Evolutionary conservation across 2,113 vertebrate species (phyloP), one percentile per base, ranked within the genome.

Genomic region (Eubucco bourcierii): DNA sequence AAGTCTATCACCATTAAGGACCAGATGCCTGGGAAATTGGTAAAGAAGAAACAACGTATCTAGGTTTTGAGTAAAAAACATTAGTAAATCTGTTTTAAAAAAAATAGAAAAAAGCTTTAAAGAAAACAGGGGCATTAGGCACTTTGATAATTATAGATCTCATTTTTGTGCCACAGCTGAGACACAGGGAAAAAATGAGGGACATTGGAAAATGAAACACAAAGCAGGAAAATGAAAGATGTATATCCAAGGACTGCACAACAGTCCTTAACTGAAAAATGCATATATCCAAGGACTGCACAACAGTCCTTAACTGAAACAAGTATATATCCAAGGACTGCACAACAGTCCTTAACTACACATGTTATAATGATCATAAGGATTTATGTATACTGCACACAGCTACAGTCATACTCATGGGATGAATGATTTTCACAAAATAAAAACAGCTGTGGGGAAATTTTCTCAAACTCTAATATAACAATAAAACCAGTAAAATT

Each of bases 391-490:
- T 88, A 95, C 93, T 94, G 96, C 96, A 96, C 93, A 96, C 65
- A 90, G 90, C 95, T 94, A 78, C 73, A 96, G 94, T 94, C 94
- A 83, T 86, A 93, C 97, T 97, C 96, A 77, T 90, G 97, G 96
- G 97, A 97, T 97, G 95, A 97, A 96, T 97, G 96, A 96, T 97
- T 97, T 96, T 94, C 82, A 94, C 37, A 89, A 96, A 98, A 97
- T 96, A 97, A 97, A 97, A 97, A 97, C 96, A 98, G 96, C 97
- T 98, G 97, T 97, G 96, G 97, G 96, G 92, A 97, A 97, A 97
- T 97, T 91, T 90, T 95, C 89, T 85, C 95, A 94, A 96, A 97
- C 87, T 90, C 55, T 95, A 97, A 96, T 94, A 96, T 95, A 97
- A 96, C 96, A 97, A 96, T 97, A 97, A 97, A 98, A 96, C 86